Evolutionary conservation across 92 coral and sea anemone species (phyloP).

Genomic region (Desmophyllum pertusum): DNA sequence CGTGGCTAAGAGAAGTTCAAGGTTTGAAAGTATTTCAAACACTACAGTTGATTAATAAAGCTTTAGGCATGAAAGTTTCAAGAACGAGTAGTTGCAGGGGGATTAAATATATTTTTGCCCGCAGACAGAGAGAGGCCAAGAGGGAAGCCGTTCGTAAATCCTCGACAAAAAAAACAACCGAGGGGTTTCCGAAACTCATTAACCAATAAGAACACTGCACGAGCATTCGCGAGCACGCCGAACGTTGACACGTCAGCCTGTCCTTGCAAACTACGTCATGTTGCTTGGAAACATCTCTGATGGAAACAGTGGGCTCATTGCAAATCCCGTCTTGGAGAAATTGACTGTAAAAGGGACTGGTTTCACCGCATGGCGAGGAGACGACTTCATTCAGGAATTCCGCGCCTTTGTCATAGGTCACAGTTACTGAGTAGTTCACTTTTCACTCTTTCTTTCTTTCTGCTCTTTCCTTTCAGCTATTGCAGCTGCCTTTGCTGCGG

Average conservation of each 20-base stretch:
- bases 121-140: not conserved
- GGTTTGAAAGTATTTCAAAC: too few species aligned
- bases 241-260: not conserved
- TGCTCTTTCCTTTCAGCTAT: constrained; percentile 6
- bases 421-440: not conserved
- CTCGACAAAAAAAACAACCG: not conserved
- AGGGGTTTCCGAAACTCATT: not conserved
- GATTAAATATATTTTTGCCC: not conserved
- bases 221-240: not conserved
- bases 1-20: not conserved
- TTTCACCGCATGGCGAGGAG: not conserved
- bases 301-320: not conserved
- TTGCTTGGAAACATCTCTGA: constrained; percentile 9
- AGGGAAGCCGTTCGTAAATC: not conserved
- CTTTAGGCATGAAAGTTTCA: not conserved
- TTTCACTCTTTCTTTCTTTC: constrained; percentile 26
- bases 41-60: not conserved
- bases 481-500: constrained; percentile 34
- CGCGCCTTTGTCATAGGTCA: not conserved
- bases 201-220: not conserved
- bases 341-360: not conserved
- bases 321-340: too few species aligned
- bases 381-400: not conserved
- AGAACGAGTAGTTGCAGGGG: not conserved
- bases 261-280: not conserved